Base-by-base conservation (phyloP, 2,113 vertebrate genomes). In the Hemicordylus capensis region DNA sequence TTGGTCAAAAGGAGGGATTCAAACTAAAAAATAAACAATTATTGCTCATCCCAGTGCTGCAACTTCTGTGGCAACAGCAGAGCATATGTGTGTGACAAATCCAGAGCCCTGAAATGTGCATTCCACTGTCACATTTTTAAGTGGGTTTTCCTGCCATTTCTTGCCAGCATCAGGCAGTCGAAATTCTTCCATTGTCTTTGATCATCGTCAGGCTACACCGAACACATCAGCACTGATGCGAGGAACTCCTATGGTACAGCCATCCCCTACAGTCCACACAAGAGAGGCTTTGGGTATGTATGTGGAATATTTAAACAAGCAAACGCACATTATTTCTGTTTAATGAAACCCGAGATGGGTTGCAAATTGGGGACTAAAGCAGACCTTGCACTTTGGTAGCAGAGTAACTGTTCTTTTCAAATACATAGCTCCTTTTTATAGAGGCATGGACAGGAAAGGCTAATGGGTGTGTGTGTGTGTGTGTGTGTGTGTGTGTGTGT, bases 221-320 rank as follows among this genome's bases (percentile, higher is more conserved):
- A 98, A 99, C 94, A 97, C 94, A 0, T 99, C 98, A 0, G 97
- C 97, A 79, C 92, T 89, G 0, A 90, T 85, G 34, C 97, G 97
- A 80, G 96, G 94, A 37, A 99, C 98, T 0, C 98, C 98, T 34
- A 95, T 96, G 88, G 97, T 92, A 58, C 97, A 97, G 6, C 99
- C 98, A 0, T 99, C 99, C 0, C 99, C 99, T 44, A 99, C 98
- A 0, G 98, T 99, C 37, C 98, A 99, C 93, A 99, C 99, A 0
- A 98, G 97, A 31, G 98, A 99, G 90, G 98, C 98, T 0, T 81
- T 99, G 90, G 98, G 98, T 99, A 94, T 97, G 96, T 48, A 51
- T 87, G 72, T 6, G 69, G 1, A 42, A 17, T 34, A 1, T 77
- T 78, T 22, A 19, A 42, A 64, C 64, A 61, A 26, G 28, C 26